Base-by-base conservation (phyloP, 2,113 vertebrate genomes). In the Silurus meridionalis region DNA sequence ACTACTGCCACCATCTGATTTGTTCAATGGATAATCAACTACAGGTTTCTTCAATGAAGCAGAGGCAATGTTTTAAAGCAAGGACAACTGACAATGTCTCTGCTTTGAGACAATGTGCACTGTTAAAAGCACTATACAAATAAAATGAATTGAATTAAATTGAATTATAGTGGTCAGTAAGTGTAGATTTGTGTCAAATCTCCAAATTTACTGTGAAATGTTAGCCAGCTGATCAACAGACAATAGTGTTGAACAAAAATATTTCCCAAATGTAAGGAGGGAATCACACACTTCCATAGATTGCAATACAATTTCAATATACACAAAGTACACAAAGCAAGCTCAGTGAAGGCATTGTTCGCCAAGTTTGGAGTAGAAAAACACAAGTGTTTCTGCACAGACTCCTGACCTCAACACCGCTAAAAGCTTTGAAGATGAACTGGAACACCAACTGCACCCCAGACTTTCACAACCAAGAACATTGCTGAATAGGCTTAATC, bases 141-240 rank as follows among this genome's bases (percentile, higher is more conserved):
- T 37, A 37, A 37, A 37, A 37, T 37, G 2, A 37, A 37, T 2
- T 37, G 37, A 37, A 37, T 37, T 37, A 2, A 37, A 37, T 37
- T 37, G 28, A 37, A 37, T 37, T 37, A 37, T 37, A 37, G 37
- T 37, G 37, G 37, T 37, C 37, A 37, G 37, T 37, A 37, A 58
- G 19, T 84, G 83, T 84, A 60, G 5, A 78, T 71, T 37, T 71
- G 67, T 46, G 55, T 60, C 53, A 60, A 17, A 17, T 71, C 67
- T 19, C 2, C 2, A 71, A 37, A 46, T 9, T 66, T n/a, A 63
- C 61, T 64, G 61, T 64, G 25, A 7, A 69, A 67, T 37, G 25
- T 67, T 28, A 67, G 66, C 4, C 10, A 48, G 0, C 0, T 67
- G 28, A 11, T 0, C 28, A 28, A 28, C 64, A 28, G 25, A 28